Evolutionary conservation across 1,140 invertebrate genomes (phyloP).

Genomic region (Lethocerus indicus): DNA sequence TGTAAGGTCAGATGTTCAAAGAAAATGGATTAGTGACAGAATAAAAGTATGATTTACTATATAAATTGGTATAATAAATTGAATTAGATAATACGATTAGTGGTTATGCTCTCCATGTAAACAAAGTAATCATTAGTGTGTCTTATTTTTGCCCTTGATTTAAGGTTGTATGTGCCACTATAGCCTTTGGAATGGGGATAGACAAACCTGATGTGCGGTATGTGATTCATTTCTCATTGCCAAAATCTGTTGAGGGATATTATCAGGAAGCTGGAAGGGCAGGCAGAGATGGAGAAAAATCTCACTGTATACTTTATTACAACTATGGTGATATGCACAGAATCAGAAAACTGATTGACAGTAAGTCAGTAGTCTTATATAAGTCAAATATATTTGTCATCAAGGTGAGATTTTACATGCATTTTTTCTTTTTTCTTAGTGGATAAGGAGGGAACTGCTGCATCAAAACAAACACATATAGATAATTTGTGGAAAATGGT

Average conservation of each 20-base stretch:
- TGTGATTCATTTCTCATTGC: slow-evolving; percentile 81
- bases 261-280: slow-evolving; percentile 96
- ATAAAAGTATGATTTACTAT: slow-evolving; percentile 24
- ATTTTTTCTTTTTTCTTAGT: slow-evolving; percentile 20
- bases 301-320: slow-evolving; percentile 79
- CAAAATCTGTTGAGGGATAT: slow-evolving; percentile 93
- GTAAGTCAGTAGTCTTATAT: too few relatives aligned
- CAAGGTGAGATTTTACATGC: not conserved
- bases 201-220: slow-evolving; percentile 89
- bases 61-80: too few relatives aligned
- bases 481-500: slow-evolving; percentile 81
- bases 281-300: slow-evolving; percentile 72
- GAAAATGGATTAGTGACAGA: slow-evolving; percentile 66
- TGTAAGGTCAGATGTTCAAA: slow-evolving; percentile 49
- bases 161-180: slow-evolving; percentile 77
- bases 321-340: slow-evolving; percentile 63
- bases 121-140: too few relatives aligned
- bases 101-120: too few relatives aligned
- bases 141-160: too few relatives aligned
- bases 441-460: slow-evolving; percentile 29
- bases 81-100: too few relatives aligned
- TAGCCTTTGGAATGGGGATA: slow-evolving; percentile 96
- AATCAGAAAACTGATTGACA: slow-evolving; percentile 52
- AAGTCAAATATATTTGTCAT: not conserved
- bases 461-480: slow-evolving; percentile 56